Evolutionary conservation across 2,797 vertebrate species (phyloP), one percentile per base, ranked within the genome.

Genomic region (Eutrigla gurnardus): DNA sequence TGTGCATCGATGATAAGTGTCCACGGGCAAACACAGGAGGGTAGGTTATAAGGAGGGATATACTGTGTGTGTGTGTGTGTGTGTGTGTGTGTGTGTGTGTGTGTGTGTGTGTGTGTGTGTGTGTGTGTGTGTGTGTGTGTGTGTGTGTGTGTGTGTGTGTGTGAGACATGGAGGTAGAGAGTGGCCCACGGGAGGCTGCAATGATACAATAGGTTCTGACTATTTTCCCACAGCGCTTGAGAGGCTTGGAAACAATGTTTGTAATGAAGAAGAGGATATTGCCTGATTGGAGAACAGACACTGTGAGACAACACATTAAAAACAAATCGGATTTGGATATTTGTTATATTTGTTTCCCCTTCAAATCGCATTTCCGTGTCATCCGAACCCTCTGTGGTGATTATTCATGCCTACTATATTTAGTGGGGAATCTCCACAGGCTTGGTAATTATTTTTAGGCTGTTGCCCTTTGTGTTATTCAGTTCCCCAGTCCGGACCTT

Each of bases 1-100:
- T 91, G 90, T 74, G 88, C 84, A 89, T 94, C 88, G 77, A 93
- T 93, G 92, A 93, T 91, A 90, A 89, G 91, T 89, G 82, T 92
- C 91, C 90, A 82, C 68, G 49, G 72, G 89, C 89, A 92, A 94
- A 94, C 91, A 92, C 67, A 4, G 63, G 65, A 81, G 74, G 70
- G 70, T 67, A 78, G 83, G 81, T 80, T 82, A 70, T 61, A 69
- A 62, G 68, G 64, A 73, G 49, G 65, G 73, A 64, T 65, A 47
- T 66, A 40, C 43, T 36, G 43, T 54, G 5, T 69, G 73, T 25
- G 78, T 75, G 64, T 54, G 70, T 25, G 25, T 25, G 25, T 25
- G 25, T 25, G 25, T n/a, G n/a, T n/a, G n/a, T n/a, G n/a, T n/a
- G n/a, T n/a, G n/a, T n/a, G n/a, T n/a, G n/a, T n/a, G n/a, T n/a